phyloP scores from a whole-genome alignment of 1,140 invertebrate genomes.

The Heliconius hewitsoni region DNA sequence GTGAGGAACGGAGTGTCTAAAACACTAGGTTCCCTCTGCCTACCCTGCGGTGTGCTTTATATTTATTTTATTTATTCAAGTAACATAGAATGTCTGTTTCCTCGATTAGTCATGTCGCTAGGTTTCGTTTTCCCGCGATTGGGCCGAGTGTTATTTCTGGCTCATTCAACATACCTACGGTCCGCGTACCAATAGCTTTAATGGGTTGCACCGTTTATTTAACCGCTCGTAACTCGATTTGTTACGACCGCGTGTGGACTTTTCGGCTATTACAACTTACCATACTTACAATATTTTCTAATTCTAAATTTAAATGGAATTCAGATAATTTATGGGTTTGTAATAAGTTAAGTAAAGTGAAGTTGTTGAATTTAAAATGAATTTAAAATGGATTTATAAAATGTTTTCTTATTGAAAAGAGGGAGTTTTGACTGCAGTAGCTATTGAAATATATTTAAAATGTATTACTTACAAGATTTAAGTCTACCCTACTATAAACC shows the following conservation, averaged over 20 bases:
- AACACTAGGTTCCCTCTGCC: no score
- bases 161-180: slow-evolving; percentile 57
- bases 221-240: slow-evolving; percentile 72
- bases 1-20: no score
- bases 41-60: no score
- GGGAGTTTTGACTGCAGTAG: neutral
- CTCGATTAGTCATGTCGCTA: slow-evolving; percentile 47
- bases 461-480: no score
- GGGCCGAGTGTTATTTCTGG: slow-evolving; percentile 73
- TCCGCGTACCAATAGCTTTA: slow-evolving; percentile 64
- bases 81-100: slow-evolving; percentile 36
- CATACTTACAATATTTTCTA: slow-evolving; percentile 27
- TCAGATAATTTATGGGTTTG: neutral
- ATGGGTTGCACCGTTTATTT: slow-evolving; percentile 72
- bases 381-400: neutral
- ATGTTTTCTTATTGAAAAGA: neutral
- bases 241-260: slow-evolving; percentile 67
- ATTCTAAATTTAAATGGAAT: neutral
- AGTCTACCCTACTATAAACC: no score
- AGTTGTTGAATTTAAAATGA: neutral
- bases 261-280: slow-evolving; percentile 50
- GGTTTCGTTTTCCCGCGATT: slow-evolving; percentile 46
- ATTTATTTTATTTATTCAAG: neutral
- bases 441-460: neutral
- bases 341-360: neutral